phyloP scores from a whole-genome alignment of 2,113 vertebrate genomes.

The Osmerus mordax region DNA sequence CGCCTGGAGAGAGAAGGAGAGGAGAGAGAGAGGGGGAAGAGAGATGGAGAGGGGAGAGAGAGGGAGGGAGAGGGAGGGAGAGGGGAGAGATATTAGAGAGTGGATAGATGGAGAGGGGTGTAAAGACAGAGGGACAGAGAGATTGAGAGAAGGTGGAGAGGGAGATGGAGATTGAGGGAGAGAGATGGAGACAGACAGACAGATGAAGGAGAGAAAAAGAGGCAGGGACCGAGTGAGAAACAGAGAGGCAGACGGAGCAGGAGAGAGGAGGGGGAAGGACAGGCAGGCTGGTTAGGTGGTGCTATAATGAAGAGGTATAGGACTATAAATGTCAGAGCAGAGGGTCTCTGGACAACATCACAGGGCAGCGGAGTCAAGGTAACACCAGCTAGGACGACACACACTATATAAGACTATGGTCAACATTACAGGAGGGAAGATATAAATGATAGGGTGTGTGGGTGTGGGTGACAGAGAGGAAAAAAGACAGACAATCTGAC shows the following conservation, averaged over 20 bases:
- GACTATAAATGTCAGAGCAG: constrained; percentile 82
- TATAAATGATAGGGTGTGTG: constrained; percentile 7
- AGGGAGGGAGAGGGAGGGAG: not conserved
- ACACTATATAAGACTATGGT: not conserved
- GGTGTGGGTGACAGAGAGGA: not conserved
- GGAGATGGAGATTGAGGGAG: no score
- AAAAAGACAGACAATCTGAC: not conserved
- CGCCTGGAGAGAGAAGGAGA: constrained; percentile 71
- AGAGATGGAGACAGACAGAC: not conserved
- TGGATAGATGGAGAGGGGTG: not conserved
- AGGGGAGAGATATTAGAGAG: not conserved
- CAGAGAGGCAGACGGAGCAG: not conserved
- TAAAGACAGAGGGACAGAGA: no score
- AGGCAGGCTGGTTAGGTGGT: constrained; percentile 80
- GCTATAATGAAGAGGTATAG: constrained; percentile 83
- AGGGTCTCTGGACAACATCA: constrained; percentile 83
- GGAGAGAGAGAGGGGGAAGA: not conserved
- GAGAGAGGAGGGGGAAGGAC: constrained; percentile 20
- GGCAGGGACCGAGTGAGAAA: not conserved
- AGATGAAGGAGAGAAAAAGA: not conserved
- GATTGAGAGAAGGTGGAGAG: no score
- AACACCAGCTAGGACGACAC: constrained; percentile 1
- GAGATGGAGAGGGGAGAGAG: not conserved
- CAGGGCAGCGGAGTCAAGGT: constrained; percentile 18
- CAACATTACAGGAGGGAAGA: constrained; percentile 18